These are phyloP conservation scores for Oxystoma pomonae DNA, from an alignment of 2,888 invertebrate genomes.

Conservation along the genomic window DNA sequence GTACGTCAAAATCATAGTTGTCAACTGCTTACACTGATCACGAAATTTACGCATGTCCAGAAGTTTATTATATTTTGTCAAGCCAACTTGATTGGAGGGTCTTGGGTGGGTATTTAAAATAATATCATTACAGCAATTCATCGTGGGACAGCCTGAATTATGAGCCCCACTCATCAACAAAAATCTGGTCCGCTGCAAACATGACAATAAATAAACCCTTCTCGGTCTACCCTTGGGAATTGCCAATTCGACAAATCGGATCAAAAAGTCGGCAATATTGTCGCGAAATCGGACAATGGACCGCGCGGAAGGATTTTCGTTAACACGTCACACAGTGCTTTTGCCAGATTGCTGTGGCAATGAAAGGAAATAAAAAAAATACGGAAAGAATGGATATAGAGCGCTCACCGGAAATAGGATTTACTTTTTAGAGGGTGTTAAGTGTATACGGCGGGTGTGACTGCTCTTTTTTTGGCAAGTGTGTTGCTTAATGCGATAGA, in stretches of 20 bases:
- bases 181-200: no score
- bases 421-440: neutral
- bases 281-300: slow-evolving; percentile 44
- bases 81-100: no score
- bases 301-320: slow-evolving; percentile 18
- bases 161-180: no score
- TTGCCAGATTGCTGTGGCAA: neutral
- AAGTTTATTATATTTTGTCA: no score
- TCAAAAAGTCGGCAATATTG: slow-evolving; percentile 53
- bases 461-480: neutral
- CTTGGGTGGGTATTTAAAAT: no score
- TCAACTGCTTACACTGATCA: no score
- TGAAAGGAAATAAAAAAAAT: neutral
- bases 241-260: slow-evolving; percentile 46
- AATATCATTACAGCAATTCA: no score
- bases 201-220: no score
- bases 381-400: neutral
- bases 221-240: neutral
- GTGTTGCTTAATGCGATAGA: no score
- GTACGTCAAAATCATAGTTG: no score
- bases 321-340: slow-evolving; percentile 20
- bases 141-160: no score
- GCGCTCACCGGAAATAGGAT: neutral
- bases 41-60: no score
- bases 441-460: neutral